Base-by-base conservation (phyloP, 1,140 invertebrate species). In the Caenorhabditis brenneri region DNA sequence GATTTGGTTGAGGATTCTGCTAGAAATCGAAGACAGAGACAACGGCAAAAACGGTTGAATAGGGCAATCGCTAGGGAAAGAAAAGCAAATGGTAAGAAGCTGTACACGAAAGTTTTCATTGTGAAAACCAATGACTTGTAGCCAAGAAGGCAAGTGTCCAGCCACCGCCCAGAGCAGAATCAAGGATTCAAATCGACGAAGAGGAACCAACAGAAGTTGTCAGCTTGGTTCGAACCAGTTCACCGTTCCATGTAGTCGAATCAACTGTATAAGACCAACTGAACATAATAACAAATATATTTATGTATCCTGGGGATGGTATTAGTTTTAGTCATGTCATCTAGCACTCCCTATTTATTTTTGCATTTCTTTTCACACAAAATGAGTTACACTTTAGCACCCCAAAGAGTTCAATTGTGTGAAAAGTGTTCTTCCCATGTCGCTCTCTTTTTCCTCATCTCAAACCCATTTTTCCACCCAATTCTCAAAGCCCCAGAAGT, bases 371-470 rank as follows among this genome's bases (percentile, higher is more conserved):
- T 55, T 55, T 55, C 7, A 10, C 53, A 7, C 1, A 24, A 55
- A 27, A 24, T 29, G 7, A 12, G 9, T n/a, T 29, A 12, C 24
- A 12, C 53, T 55, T 27, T 55, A 29, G 9, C 27, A 19, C 39
- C 29, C 31, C 58, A 65, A 65, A 65, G 58, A 33, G 58, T 65
- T 65, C 58, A 33, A 33, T 65, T 65, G 29, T 65, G 58, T 2
- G 15, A 33, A 74, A 46, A 74, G 65, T 74, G 65, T 74, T 74
- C 65, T 74, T 74, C 65, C 65, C 65, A 74, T 74, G 65, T 39
- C 36, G 24, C 65, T 74, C 60, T 65, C 53, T n/a, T 22, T 55
- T 33, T 36, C 16, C 58, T 22, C 58, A 19, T 24, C 31, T n/a
- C 10, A 29, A 74, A 42, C 33, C 65, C 33, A 74, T 74, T 74